Evolutionary conservation across 2,888 invertebrate species (phyloP).

Genomic region (Dicroscelio sp.): DNA sequence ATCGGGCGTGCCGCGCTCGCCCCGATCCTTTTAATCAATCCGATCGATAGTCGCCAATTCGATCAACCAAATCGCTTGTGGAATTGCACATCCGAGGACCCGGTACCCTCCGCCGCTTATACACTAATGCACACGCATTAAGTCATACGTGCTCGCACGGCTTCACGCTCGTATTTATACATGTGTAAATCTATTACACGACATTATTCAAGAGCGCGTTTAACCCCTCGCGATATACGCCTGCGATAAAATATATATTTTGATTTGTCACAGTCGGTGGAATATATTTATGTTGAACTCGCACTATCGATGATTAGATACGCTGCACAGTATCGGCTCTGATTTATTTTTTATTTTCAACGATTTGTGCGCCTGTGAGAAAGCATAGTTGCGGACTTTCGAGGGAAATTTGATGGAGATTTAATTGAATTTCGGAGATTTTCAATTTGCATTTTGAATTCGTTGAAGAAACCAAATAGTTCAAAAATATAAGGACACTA

Average conservation of each 20-base stretch:
- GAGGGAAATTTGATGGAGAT: too few species aligned
- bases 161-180: constrained; percentile 68
- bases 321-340: constrained; percentile 77
- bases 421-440: too few species aligned
- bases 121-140: constrained; percentile 64
- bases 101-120: constrained; percentile 60
- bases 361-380: too few species aligned
- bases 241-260: constrained; percentile 85
- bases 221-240: constrained; percentile 78
- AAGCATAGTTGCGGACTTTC: too few species aligned
- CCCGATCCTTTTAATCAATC: constrained; percentile 89
- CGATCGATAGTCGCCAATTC: constrained; percentile 87
- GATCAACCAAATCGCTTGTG: constrained; percentile 89
- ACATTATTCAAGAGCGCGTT: constrained; percentile 64
- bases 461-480: too few species aligned
- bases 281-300: constrained; percentile 83
- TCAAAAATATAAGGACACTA: too few species aligned
- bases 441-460: too few species aligned
- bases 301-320: constrained; percentile 87
- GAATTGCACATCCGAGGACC: constrained; percentile 86
- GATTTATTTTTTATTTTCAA: constrained; percentile 76
- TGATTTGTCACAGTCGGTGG: constrained; percentile 87
- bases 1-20: constrained; percentile 81
- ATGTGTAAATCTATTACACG: constrained; percentile 73
- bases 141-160: constrained; percentile 59